Percentiles rank a stretch among this genome's conserved stretches.
phyloP scores from a whole-genome alignment of 2,113 vertebrate species.

The Carlito syrichta region DNA sequence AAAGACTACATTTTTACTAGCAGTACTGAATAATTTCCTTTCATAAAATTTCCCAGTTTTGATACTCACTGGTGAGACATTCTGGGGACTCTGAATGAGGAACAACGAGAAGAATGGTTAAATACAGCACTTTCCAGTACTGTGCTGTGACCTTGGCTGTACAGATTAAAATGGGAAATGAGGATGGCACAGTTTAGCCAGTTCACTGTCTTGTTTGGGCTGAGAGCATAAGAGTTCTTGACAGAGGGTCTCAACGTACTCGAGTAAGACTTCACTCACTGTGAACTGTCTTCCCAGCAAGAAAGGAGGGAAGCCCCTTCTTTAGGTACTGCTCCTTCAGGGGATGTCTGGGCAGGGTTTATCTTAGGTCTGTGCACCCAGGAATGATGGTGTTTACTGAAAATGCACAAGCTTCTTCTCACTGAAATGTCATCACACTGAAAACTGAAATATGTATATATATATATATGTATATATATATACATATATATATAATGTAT shows the following conservation, averaged over 20 bases:
- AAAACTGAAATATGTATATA: constrained; percentile 21
- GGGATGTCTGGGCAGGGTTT: neutral
- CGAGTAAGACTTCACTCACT: neutral
- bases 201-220: neutral
- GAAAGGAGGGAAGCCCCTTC: neutral
- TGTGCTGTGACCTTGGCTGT: neutral
- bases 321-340: neutral
- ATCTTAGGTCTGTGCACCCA: neutral
- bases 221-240: neutral
- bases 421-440: constrained; percentile 50
- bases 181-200: neutral
- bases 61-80: neutral
- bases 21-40: neutral
- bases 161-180: neutral
- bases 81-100: neutral
- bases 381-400: constrained; percentile 12
- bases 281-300: neutral
- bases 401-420: neutral
- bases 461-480: no score
- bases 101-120: neutral
- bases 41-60: neutral
- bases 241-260: no score
- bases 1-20: neutral
- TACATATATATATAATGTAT: no score
- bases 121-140: neutral